These are phyloP conservation scores for Metalampra italica DNA, from an alignment of 2,888 invertebrate species.

Conservation along the genomic window DNA sequence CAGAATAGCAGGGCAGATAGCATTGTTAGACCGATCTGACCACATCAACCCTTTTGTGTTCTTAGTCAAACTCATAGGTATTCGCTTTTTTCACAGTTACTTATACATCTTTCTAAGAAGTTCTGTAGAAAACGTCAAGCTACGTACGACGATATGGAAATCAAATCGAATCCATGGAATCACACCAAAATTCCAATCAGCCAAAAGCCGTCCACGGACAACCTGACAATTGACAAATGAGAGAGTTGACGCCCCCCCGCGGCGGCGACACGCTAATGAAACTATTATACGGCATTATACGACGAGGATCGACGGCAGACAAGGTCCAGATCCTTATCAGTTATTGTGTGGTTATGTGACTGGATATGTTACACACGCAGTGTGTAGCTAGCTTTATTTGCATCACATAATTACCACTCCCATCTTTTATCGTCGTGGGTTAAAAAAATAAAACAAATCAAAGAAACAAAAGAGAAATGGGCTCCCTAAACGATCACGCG, in stretches of 20 bases:
- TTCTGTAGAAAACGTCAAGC: too few species aligned
- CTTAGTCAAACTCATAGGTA: too few species aligned
- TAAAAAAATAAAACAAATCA: too few species aligned
- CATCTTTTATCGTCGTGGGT: too few species aligned
- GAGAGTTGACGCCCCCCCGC: slow-evolving; percentile 15
- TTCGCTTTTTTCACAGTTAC: too few species aligned
- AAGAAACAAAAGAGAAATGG: too few species aligned
- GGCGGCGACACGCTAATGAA: slow-evolving; percentile 28
- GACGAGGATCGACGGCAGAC: slow-evolving; percentile 1
- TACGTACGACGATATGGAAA: too few species aligned
- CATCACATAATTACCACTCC: background rate
- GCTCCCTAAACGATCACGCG: too few species aligned
- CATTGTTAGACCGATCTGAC: too few species aligned
- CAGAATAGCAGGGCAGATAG: too few species aligned
- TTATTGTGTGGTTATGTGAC: slow-evolving; percentile 24
- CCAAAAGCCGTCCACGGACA: slow-evolving; percentile 1
- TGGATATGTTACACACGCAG: background rate
- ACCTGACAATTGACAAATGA: slow-evolving; percentile 25
- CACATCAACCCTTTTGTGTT: too few species aligned
- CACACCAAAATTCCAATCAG: background rate
- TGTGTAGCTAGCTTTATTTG: background rate
- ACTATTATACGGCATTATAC: slow-evolving; percentile 30
- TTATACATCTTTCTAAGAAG: too few species aligned
- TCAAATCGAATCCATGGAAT: background rate
- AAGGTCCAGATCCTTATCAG: slow-evolving; percentile 15